phyloP scores from a whole-genome alignment of 2,888 invertebrate genomes.

The Heliconius erato region DNA sequence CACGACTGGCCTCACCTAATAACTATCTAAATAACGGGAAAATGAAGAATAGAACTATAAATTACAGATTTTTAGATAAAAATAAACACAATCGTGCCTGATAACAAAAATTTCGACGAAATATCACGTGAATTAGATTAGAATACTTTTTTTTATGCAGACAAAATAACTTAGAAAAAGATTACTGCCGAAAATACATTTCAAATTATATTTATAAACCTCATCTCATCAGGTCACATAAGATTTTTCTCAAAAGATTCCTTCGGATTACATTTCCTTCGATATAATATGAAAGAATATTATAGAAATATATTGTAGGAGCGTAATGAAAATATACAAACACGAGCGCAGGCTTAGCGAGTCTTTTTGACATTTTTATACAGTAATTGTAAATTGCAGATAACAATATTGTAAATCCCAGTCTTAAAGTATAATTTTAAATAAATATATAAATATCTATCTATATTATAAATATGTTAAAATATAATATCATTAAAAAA shows the following conservation, averaged over 20 bases:
- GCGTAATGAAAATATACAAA: not conserved
- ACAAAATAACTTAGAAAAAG: slow-evolving; percentile 8
- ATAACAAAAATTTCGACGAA: too few relatives aligned
- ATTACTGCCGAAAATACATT: slow-evolving; percentile 9
- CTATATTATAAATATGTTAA: too few relatives aligned
- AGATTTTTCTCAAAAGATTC: slow-evolving; percentile 18
- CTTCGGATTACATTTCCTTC: slow-evolving; percentile 23
- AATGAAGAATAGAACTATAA: not conserved
- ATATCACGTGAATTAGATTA: too few relatives aligned
- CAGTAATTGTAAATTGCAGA: not conserved
- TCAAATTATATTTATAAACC: slow-evolving; percentile 15
- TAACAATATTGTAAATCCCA: not conserved
- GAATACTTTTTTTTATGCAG: too few relatives aligned
- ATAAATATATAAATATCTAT: too few relatives aligned
- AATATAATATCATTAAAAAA: too few relatives aligned
- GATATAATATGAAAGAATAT: slow-evolving; percentile 14
- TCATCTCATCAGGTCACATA: slow-evolving; percentile 12
- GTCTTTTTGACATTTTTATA: not conserved
- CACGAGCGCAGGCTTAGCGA: not conserved
- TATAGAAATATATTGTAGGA: not conserved
- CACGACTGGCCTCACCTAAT: too few relatives aligned
- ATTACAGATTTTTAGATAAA: too few relatives aligned
- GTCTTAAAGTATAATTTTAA: too few relatives aligned
- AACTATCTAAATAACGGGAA: not conserved
- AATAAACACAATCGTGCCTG: too few relatives aligned